Conservation (phyloP, 2,888 invertebrate genomes). For the Lochmaea capreae region DNA sequence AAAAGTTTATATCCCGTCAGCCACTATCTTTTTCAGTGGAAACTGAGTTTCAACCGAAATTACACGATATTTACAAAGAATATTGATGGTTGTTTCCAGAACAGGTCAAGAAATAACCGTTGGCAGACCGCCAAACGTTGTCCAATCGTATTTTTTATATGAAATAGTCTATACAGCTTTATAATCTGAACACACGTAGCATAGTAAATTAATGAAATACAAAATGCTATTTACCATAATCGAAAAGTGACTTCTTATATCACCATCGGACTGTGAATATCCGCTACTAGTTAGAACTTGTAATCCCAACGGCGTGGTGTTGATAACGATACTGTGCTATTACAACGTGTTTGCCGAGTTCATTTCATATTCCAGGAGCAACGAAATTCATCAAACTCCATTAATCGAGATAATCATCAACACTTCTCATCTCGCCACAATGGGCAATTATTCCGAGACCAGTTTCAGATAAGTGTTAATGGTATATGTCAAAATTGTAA, state of each 20-base stretch:
- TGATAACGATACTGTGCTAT: conserved; percentile 1
- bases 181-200: too few relatives aligned
- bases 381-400: neutral
- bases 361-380: neutral
- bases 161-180: too few relatives aligned
- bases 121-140: too few relatives aligned
- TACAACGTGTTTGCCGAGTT: neutral
- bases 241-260: neutral
- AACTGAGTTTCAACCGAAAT: too few relatives aligned
- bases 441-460: neutral
- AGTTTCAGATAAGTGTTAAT: neutral
- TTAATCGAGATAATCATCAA: conserved; percentile 4
- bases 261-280: neutral
- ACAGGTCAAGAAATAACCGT: too few relatives aligned
- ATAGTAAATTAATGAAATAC: too few relatives aligned
- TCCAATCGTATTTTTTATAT: too few relatives aligned
- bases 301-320: neutral
- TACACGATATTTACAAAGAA: too few relatives aligned
- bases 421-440: neutral
- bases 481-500: neutral
- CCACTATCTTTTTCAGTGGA: too few relatives aligned
- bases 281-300: neutral
- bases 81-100: too few relatives aligned
- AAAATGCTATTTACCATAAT: neutral
- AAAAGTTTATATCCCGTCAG: too few relatives aligned